Base-by-base conservation (phyloP, 1,140 invertebrate genomes). In the Drosophila sulfurigaster region DNA sequence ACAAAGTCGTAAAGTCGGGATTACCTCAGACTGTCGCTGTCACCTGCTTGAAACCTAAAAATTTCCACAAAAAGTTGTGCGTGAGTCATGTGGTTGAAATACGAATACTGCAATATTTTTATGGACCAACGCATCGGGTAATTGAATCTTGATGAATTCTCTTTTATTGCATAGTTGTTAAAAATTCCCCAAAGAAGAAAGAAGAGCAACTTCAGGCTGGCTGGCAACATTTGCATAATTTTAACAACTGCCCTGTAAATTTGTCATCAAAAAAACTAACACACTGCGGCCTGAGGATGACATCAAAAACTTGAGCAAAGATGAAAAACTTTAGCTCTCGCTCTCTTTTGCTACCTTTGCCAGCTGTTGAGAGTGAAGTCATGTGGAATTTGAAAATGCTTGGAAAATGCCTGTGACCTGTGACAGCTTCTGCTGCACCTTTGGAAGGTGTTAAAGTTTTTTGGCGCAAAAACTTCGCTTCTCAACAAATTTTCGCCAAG, bases 141-240 rank as follows among this genome's bases (percentile, higher is more conserved):
- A 86, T 87, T 86, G 79, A 86, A 87, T 87, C 65, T 81, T 88
- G 75, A 86, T 76, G 83, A 82, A 83, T 83, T 82, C 75, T 60
- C 38, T 69, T 74, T 69, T 79, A 82, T 79, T 68, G 68, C 82
- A 73, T 51, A 64, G 76, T 68, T 79, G 65, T 76, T 83, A 76
- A 82, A 66, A 75, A 86, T 86, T 87, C 76, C 20, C 20, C 20
- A 25, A 25, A 25, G 20, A 25, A 87, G n/a, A 82, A 87, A 43
- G 41, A 10, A n/a, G 11, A 11, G 38, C 41, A 25, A 25, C 20
- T 25, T 25, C 20, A 43, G 41, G 11, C 35, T 38, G 35, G 35
- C 35, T 8, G 35, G 8, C 65, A 41, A 75, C 73, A 87, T 82
- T 79, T 72, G 59, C 79, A 86, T 81, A 69, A 82, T 79, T 86